phyloP scores from a whole-genome alignment of 2,797 vertebrate species.

The Bovichtus diacanthus region DNA sequence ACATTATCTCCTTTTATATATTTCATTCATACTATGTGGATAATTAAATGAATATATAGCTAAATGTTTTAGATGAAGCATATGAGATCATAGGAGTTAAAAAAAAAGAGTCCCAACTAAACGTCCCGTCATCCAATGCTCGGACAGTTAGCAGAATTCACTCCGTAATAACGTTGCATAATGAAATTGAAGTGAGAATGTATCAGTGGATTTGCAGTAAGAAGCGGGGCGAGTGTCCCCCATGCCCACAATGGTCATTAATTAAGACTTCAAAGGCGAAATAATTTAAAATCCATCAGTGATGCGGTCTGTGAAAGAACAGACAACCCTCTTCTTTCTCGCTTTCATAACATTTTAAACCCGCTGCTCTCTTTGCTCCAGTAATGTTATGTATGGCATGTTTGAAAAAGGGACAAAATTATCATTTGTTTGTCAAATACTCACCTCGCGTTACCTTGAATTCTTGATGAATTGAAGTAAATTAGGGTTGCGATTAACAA shows the following conservation, averaged over 20 bases:
- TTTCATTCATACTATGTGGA: background rate
- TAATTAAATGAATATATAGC: background rate
- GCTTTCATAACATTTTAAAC: background rate
- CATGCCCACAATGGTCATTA: background rate
- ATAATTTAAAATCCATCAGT: conserved; percentile 6
- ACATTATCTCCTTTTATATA: background rate
- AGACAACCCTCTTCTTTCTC: background rate
- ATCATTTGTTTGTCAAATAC: too few species aligned
- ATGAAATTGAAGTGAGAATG: background rate
- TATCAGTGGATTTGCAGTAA: background rate
- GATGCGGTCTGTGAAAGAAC: conserved; percentile 2
- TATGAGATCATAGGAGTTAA: background rate
- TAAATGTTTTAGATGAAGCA: background rate
- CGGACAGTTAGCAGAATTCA: background rate
- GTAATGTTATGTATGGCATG: background rate
- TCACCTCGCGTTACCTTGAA: too few species aligned
- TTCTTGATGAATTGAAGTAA: too few species aligned
- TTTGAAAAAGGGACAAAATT: background rate
- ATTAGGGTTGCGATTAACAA: too few species aligned
- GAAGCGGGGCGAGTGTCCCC: background rate
- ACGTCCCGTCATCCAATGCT: background rate
- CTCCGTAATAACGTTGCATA: conserved; percentile 4
- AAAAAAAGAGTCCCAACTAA: background rate
- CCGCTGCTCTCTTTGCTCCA: background rate
- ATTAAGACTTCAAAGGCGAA: conserved; percentile 26